Conservation (phyloP, 2,797 vertebrate genomes). For the Silurus aristotelis region DNA sequence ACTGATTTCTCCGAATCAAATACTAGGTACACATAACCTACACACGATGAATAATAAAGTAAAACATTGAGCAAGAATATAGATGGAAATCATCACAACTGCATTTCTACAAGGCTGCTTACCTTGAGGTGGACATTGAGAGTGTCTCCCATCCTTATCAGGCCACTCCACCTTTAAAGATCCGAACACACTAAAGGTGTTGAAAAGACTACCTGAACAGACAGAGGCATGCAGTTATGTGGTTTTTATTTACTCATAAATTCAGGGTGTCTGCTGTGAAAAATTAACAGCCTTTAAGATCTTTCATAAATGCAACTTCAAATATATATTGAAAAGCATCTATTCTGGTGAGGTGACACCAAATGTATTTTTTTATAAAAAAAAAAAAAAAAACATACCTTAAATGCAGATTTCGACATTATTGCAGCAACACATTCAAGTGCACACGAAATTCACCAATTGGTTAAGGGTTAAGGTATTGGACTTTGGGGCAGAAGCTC, state of each 20-base stretch:
- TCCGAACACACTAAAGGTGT: conserved; percentile 94
- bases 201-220: conserved; percentile 86
- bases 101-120: conserved; percentile 82
- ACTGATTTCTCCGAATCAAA: conserved; percentile 97
- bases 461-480: background rate
- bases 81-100: conserved; percentile 64
- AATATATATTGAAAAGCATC: background rate
- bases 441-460: background rate
- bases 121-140: conserved; percentile 99
- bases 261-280: background rate
- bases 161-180: conserved; percentile 97
- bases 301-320: background rate
- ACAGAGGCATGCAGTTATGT: background rate
- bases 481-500: too few relatives aligned
- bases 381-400: background rate
- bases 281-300: too few relatives aligned
- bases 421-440: background rate
- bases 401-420: background rate
- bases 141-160: conserved; percentile 99
- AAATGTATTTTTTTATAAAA: background rate
- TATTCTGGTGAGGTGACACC: background rate
- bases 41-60: background rate
- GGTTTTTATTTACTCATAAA: background rate
- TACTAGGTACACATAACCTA: conserved; percentile 96
- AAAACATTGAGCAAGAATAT: background rate